Percentiles rank a stretch among this genome's conserved stretches.
These are phyloP conservation scores for Alcis repandata DNA, from an alignment of 2,888 invertebrate species.

Conservation along the genomic window DNA sequence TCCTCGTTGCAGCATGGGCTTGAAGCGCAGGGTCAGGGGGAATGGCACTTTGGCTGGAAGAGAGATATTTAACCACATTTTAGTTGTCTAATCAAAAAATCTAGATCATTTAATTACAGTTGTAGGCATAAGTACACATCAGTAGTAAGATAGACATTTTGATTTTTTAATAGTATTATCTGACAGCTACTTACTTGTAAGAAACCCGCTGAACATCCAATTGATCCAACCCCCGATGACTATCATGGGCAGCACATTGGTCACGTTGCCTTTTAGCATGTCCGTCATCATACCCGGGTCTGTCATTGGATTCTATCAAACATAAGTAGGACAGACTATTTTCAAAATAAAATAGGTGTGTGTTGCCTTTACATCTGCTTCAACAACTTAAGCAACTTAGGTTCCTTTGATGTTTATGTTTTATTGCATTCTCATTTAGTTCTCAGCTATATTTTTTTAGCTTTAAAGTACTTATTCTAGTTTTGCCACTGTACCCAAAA, in stretches of 20 bases:
- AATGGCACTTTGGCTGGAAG: conserved; percentile 98
- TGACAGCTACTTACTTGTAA: conserved; percentile 91
- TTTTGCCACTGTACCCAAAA: background rate
- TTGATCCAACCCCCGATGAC: conserved; percentile 99
- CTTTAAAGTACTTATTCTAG: too few species aligned
- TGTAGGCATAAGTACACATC: too few species aligned
- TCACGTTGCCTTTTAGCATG: conserved; percentile 99
- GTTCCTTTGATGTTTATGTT: too few species aligned
- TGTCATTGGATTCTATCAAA: conserved; percentile 94
- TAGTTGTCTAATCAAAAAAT: background rate
- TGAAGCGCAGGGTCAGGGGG: conserved; percentile 98
- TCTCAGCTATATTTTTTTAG: too few species aligned
- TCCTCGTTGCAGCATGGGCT: conserved; percentile 99
- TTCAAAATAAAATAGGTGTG: background rate
- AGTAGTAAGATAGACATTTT: too few species aligned
- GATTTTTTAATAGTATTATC: too few species aligned
- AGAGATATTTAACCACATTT: background rate
- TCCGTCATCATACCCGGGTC: conserved; percentile 99
- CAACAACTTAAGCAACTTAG: too few species aligned
- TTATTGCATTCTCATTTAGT: too few species aligned
- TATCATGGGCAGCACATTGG: conserved; percentile 99
- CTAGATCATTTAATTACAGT: too few species aligned
- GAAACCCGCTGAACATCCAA: conserved; percentile 99
- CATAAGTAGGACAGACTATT: background rate
- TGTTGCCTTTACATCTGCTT: background rate